phyloP scores from a whole-genome alignment of 2,888 invertebrate species.

The Ectropis crepuscularia region DNA sequence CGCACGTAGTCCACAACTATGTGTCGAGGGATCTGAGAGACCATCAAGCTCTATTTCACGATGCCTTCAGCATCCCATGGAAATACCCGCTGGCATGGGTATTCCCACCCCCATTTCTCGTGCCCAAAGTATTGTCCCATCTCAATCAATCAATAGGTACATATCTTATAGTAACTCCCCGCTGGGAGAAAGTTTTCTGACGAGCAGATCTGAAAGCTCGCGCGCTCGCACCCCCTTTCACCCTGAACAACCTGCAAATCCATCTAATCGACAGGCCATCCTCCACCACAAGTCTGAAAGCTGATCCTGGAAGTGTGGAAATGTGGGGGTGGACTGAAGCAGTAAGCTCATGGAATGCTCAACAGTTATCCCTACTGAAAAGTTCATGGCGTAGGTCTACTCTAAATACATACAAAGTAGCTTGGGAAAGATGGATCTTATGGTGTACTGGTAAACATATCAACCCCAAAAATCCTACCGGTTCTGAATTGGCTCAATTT shows the following conservation, averaged over 20 bases:
- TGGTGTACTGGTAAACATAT: not conserved
- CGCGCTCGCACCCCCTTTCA: not conserved
- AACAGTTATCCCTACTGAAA: not conserved
- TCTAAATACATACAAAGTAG: not conserved
- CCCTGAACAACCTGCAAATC: constrained; percentile 2
- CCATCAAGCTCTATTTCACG: not conserved
- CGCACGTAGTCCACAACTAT: constrained; percentile 1
- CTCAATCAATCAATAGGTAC: not conserved
- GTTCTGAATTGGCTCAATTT: constrained; percentile 2
- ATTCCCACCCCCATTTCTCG: not conserved
- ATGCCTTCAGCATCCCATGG: constrained; percentile 4
- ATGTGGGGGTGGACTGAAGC: constrained; percentile 3
- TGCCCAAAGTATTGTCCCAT: not conserved
- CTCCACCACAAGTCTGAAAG: not conserved
- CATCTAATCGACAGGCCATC: not conserved
- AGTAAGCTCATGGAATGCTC: not conserved
- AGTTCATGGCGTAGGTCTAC: not conserved
- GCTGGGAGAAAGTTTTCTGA: not conserved
- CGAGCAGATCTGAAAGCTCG: constrained; percentile 1
- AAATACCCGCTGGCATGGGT: constrained; percentile 4
- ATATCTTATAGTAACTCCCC: not conserved
- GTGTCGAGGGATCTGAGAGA: not conserved
- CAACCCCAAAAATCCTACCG: not conserved
- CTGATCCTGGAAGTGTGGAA: not conserved
- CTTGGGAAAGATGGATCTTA: constrained; percentile 1